These are phyloP conservation scores for Sarcophaga variegata DNA, from an alignment of 2,888 invertebrate species.

Conservation along the genomic window DNA sequence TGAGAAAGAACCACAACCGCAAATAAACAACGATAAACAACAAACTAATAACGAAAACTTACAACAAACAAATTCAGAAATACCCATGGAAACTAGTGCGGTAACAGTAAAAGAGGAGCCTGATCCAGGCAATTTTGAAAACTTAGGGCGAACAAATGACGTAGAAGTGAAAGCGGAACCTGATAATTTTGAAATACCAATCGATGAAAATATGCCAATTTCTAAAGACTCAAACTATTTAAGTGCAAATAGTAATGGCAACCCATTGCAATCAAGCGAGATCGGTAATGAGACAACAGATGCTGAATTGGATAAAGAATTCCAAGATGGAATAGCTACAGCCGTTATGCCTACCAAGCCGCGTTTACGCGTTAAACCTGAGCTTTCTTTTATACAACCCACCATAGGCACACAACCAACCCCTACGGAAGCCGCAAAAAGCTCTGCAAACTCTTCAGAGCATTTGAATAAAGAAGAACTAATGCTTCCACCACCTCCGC, in stretches of 20 bases:
- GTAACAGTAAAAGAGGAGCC: conserved; percentile 13
- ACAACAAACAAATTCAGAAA: too few relatives aligned
- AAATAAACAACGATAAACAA: too few relatives aligned
- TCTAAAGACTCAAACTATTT: not conserved
- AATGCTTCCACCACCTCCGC: conserved; percentile 31
- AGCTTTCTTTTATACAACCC: conserved; percentile 17
- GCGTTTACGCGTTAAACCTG: conserved; percentile 39
- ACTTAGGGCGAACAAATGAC: too few relatives aligned
- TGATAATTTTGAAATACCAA: not conserved
- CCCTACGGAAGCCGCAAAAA: not conserved
- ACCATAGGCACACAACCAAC: not conserved
- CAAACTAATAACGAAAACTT: too few relatives aligned
- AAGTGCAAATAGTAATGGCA: not conserved
- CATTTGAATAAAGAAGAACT: not conserved
- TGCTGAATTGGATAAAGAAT: conserved; percentile 15
- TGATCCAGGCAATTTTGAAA: too few relatives aligned
- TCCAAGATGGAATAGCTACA: conserved; percentile 38
- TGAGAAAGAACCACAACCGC: too few relatives aligned
- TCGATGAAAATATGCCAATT: not conserved
- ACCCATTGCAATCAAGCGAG: not conserved
- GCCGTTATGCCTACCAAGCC: conserved; percentile 34
- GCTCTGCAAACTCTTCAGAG: not conserved
- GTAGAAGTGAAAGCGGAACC: not conserved
- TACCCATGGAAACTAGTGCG: not conserved
- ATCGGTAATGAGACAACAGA: not conserved